Percentiles rank a stretch among this genome's conserved stretches.
Evolutionary conservation across 2,888 invertebrate species (phyloP).

Genomic region (Metalampra italica): DNA sequence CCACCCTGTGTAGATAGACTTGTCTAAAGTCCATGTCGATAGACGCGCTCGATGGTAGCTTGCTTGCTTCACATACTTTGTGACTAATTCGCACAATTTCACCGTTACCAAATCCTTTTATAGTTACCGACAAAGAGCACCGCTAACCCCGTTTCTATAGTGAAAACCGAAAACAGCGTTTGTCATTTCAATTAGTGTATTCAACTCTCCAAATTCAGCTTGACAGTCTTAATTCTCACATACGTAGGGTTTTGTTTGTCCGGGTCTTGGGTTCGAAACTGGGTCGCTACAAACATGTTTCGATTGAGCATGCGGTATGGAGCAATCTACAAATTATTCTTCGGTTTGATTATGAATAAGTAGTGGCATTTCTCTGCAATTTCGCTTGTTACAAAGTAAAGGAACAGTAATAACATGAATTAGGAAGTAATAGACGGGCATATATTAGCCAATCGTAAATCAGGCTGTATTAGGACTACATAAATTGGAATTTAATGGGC

Average conservation of each 20-base stretch:
- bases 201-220: not conserved
- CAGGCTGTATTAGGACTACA: too few relatives aligned
- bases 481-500: too few relatives aligned
- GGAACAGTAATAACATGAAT: too few relatives aligned
- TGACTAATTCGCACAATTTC: too few relatives aligned
- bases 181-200: not conserved
- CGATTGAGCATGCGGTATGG: not conserved
- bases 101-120: too few relatives aligned
- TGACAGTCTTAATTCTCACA: not conserved
- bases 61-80: too few relatives aligned
- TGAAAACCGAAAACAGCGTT: not conserved
- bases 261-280: not conserved
- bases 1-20: too few relatives aligned
- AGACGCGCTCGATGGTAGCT: too few relatives aligned
- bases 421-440: too few relatives aligned
- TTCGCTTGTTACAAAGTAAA: not conserved
- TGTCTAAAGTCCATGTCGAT: too few relatives aligned
- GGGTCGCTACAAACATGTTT: constrained; percentile 1
- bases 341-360: not conserved
- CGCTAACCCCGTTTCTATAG: not conserved
- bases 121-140: not conserved
- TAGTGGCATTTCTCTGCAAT: not conserved
- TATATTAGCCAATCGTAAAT: too few relatives aligned
- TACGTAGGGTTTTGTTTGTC: not conserved
- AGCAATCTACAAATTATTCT: not conserved